Base-by-base conservation (phyloP, 2,797 vertebrate species). In the Streptopelia turtur region DNA sequence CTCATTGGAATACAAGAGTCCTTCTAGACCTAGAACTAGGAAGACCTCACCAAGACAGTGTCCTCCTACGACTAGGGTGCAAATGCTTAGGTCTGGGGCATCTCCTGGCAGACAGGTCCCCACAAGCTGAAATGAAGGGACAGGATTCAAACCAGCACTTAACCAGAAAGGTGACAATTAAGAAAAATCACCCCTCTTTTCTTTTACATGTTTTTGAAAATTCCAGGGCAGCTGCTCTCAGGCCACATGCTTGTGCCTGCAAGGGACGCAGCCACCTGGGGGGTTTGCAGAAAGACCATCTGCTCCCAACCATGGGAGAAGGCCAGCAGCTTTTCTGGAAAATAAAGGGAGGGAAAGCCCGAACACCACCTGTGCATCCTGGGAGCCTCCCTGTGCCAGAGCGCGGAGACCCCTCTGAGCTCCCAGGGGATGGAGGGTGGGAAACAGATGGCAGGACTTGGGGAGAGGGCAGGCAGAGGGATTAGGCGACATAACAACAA, bases 401-500 rank as follows among this genome's bases (percentile, higher is more conserved):
- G 65, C 59, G 72, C 79, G 49, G 59, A 78, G 76, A 89, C 9
- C 16, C 41, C 88, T 68, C 57, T 15, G 53, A 47, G 85, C 80
- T 79, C 76, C 64, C n/a, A 72, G 64, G 74, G 77, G 47, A 83
- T 13, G 6, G 52, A 93, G 64, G 37, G 76, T 53, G 57, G 70
- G 53, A 94, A 96, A 87, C 97, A 97, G 97, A 97, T 97, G 97
- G 96, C 59, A 79, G 60, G 55, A 92, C 39, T 71, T 65, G 8
- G 31, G 47, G 49, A 68, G 49, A 89, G 89, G 84, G 84, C 39
- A 0, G 70, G 52, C 81, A 85, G 53, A 68, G 35, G 55, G 93
- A 97, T 96, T 96, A 96, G 13, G 71, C 80, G 83, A 81, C 22
- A 77, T 30, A 83, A 89, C 55, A 83, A 57, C n/a, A n/a, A n/a